phyloP scores from a whole-genome alignment of 2,797 vertebrate genomes.

The Pseudochirops corinnae region DNA sequence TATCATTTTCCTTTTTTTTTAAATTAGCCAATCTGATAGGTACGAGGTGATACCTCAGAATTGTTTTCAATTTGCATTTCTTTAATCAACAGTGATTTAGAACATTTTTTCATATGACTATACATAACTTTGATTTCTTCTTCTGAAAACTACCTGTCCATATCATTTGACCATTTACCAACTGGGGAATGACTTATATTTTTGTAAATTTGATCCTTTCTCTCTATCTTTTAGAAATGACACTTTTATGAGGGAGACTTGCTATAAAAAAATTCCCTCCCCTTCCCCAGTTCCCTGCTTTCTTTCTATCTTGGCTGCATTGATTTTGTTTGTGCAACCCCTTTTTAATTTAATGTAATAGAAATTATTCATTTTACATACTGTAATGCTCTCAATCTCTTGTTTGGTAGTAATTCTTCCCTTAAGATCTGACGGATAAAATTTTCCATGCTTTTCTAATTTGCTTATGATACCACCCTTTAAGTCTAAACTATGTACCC shows the following conservation, averaged over 20 bases:
- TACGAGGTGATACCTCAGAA: not conserved
- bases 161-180: not conserved
- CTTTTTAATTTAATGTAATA: not conserved
- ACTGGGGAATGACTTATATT: not conserved
- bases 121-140: not conserved
- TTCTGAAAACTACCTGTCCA: not conserved
- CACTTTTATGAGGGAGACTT: not conserved
- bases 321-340: not conserved
- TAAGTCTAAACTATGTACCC: no score
- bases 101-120: not conserved
- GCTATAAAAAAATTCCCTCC: not conserved
- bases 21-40: not conserved
- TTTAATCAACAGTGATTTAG: not conserved
- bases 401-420: no score
- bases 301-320: not conserved
- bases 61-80: not conserved
- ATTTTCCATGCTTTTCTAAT: no score
- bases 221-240: not conserved
- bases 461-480: no score
- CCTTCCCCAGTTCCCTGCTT: not conserved
- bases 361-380: not conserved
- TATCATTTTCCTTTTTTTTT: not conserved
- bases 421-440: no score
- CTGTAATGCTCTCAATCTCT: no score
- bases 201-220: not conserved